A percentile compares a stretch with the other conserved stretches of the same genome.
Conservation (phyloP, 2,888 invertebrate species). For the Scrobipalpa atriplicella region DNA sequence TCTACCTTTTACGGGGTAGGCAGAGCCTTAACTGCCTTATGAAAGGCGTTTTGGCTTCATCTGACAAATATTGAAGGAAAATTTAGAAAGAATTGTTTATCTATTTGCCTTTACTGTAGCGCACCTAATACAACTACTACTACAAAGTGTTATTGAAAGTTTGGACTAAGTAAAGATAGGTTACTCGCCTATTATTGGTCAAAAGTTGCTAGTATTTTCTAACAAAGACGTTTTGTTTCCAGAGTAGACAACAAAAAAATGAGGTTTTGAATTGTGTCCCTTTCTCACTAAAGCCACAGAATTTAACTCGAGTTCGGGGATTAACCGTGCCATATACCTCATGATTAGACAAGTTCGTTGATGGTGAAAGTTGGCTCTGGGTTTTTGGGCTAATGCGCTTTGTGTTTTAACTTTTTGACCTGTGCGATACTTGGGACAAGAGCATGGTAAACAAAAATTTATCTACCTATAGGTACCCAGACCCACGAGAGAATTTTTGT, state of each 20-base stretch:
- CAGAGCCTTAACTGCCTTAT: neutral
- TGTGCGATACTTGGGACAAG: neutral
- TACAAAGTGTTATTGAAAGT: too few species aligned
- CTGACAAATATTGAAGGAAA: too few species aligned
- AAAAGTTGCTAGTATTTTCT: too few species aligned
- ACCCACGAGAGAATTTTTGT: neutral
- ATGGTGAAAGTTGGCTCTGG: conserved; percentile 9
- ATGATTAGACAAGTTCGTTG: conserved; percentile 19
- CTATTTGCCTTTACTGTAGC: too few species aligned
- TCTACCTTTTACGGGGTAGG: neutral
- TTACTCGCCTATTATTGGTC: too few species aligned
- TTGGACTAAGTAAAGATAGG: too few species aligned
- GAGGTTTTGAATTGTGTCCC: neutral
- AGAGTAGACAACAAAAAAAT: too few species aligned
- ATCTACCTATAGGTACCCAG: neutral
- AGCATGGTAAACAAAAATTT: neutral
- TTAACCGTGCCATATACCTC: conserved; percentile 12
- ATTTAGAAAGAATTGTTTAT: too few species aligned
- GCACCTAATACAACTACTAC: too few species aligned
- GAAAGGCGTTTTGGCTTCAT: too few species aligned
- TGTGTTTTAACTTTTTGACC: conserved; percentile 12
- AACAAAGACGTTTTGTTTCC: too few species aligned
- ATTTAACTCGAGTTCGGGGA: neutral
- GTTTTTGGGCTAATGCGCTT: conserved; percentile 14
- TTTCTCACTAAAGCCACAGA: neutral